Percentiles rank a stretch among this genome's conserved stretches.
Evolutionary conservation across 2,113 vertebrate species (phyloP).

Genomic region (Acrocephalus arundinaceus): DNA sequence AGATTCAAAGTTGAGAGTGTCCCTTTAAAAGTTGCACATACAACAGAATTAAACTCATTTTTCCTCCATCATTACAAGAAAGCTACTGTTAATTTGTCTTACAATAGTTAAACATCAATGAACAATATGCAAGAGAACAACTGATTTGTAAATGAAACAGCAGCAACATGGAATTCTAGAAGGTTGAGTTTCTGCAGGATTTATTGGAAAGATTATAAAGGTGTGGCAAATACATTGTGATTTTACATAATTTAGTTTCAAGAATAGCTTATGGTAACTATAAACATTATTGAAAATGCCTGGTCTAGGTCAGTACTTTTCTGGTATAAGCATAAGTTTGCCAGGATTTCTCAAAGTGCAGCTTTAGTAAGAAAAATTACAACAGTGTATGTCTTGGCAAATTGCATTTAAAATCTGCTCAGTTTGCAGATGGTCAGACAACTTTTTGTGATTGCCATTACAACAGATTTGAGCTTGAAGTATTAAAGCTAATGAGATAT

Average conservation of each 20-base stretch:
- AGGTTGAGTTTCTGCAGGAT: conserved; percentile 58
- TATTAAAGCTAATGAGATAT: conserved; percentile 16
- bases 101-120: background rate
- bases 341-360: conserved; percentile 32
- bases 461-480: background rate
- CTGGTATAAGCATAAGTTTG: conserved; percentile 44
- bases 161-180: conserved; percentile 57
- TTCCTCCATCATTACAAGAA: background rate
- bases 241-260: conserved; percentile 64
- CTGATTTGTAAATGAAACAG: conserved; percentile 22
- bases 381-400: conserved; percentile 14
- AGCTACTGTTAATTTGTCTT: background rate
- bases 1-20: background rate
- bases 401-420: background rate
- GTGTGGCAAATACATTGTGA: conserved; percentile 63
- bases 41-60: background rate
- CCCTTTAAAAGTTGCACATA: background rate
- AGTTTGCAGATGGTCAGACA: background rate
- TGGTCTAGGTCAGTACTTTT: conserved; percentile 42
- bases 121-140: background rate
- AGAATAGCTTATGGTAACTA: conserved; percentile 57
- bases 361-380: conserved; percentile 21
- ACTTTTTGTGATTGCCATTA: conserved; percentile 7
- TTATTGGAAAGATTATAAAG: conserved; percentile 75
- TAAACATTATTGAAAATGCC: conserved; percentile 66